Percentiles rank a stretch among this genome's conserved stretches.
phyloP scores from a whole-genome alignment of 53 echinoderm and acorn worm genomes.

The Mesocentrotus franciscanus region DNA sequence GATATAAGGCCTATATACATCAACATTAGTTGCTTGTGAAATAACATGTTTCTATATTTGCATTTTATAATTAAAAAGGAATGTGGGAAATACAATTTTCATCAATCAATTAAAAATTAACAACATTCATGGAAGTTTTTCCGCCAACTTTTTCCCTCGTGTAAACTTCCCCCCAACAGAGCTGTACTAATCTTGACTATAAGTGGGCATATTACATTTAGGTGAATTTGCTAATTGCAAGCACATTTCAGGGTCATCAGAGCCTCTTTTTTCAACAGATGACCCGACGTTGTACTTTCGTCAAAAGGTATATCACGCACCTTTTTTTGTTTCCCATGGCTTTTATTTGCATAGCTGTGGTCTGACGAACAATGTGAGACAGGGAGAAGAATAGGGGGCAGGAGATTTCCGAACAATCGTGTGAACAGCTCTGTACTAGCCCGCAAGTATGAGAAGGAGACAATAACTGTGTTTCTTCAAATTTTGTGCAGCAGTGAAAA shows the following conservation, averaged over 20 bases:
- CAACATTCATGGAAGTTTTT: neutral
- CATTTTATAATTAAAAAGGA: too few species aligned
- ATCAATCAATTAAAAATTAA: neutral
- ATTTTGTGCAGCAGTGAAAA: neutral
- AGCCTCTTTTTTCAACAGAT: neutral
- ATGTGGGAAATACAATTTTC: neutral
- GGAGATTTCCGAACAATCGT: neutral
- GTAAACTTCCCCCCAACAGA: neutral
- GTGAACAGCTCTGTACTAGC: neutral
- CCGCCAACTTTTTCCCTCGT: neutral
- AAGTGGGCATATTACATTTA: conserved; percentile 13
- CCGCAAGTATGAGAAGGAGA: neutral
- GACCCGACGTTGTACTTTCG: conserved; percentile 38
- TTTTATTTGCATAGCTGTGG: conserved; percentile 41
- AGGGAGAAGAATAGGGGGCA: neutral
- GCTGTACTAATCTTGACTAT: neutral
- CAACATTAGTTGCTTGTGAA: neutral
- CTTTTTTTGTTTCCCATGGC: conserved; percentile 20
- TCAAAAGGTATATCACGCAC: neutral
- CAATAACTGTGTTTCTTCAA: neutral
- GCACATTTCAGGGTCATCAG: conserved; percentile 48
- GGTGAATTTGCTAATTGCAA: conserved; percentile 44
- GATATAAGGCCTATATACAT: neutral
- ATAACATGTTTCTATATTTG: neutral
- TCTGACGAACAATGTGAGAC: neutral